phyloP scores from a whole-genome alignment of 2,797 vertebrate genomes.

The Tapera naevia region DNA sequence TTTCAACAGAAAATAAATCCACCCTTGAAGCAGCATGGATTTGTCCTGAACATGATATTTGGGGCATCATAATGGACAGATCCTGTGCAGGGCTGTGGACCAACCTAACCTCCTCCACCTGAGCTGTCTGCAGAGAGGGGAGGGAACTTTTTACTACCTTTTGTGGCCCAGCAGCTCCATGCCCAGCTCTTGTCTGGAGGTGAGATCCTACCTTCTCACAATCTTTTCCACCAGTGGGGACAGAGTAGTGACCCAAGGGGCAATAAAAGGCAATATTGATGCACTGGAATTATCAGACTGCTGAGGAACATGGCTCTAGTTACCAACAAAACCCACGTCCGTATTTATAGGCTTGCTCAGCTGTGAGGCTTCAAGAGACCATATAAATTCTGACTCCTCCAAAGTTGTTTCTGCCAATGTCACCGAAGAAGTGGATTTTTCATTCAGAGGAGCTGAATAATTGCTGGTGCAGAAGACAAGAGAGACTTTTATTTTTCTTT shows the following conservation, averaged over 20 bases:
- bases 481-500: not conserved
- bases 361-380: not conserved
- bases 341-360: not conserved
- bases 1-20: not conserved
- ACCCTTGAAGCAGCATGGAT: not conserved
- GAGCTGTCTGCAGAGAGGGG: not conserved
- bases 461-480: not conserved
- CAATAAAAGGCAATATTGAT: not conserved
- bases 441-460: not conserved
- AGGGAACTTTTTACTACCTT: not conserved
- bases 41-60: not conserved
- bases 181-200: not conserved
- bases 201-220: not conserved
- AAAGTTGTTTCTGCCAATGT: not conserved
- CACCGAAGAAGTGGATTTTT: not conserved
- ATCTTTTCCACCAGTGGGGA: fast-evolving
- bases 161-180: not conserved
- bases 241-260: not conserved
- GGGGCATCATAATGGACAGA: not conserved
- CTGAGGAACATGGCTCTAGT: not conserved
- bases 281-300: not conserved
- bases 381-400: not conserved
- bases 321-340: not conserved
- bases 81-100: not conserved
- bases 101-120: not conserved